phyloP scores from a whole-genome alignment of 2,113 vertebrate genomes.

The Seriola aureovittata region DNA sequence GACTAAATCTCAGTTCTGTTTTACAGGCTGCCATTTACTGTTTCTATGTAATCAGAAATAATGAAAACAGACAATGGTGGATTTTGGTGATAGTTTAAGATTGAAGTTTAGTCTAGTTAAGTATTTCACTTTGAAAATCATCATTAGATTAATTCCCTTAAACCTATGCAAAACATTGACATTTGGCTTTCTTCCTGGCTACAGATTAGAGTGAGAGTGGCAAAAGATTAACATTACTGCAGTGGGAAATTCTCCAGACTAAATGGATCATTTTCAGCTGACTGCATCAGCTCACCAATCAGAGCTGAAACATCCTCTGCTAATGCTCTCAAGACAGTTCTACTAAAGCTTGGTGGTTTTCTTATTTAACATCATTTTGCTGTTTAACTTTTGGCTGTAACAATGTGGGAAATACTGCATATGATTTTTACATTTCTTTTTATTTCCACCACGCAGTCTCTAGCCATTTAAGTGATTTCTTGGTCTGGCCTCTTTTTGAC shows the following conservation, averaged over 20 bases:
- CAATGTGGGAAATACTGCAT: background rate
- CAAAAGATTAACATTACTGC: constrained; percentile 70
- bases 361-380: background rate
- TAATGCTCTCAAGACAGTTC: constrained; percentile 8
- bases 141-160: constrained; percentile 9
- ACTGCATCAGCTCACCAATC: constrained; percentile 54
- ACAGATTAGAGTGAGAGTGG: constrained; percentile 61
- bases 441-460: constrained; percentile 4
- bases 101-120: background rate
- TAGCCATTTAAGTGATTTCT: constrained; percentile 11
- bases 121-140: background rate
- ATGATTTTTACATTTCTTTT: background rate
- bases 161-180: constrained; percentile 41
- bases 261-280: constrained; percentile 73
- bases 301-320: constrained; percentile 28
- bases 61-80: background rate
- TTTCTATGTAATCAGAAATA: constrained; percentile 26
- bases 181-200: constrained; percentile 55
- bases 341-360: background rate
- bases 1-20: constrained; percentile 44
- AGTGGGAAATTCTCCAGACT: constrained; percentile 62
- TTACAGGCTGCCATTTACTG: background rate
- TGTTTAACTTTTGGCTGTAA: background rate
- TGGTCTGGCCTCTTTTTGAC: constrained; percentile 44
- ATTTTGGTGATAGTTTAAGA: background rate